These are phyloP conservation scores for Drosophila parthenogenetica DNA, from an alignment of 2,888 invertebrate genomes.

Conservation along the genomic window DNA sequence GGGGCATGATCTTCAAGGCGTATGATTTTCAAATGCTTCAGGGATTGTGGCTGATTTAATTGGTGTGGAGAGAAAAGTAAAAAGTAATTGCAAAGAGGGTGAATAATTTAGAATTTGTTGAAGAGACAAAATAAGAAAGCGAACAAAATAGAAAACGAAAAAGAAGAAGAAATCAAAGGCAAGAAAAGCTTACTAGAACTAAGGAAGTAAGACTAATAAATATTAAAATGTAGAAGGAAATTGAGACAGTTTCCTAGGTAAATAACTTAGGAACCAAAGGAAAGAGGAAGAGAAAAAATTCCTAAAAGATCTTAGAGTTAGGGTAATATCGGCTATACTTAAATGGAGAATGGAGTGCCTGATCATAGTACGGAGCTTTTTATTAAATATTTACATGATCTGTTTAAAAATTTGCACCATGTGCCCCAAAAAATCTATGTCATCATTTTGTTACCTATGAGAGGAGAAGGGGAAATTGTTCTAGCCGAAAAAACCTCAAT, in stretches of 20 bases:
- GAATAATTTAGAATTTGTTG: constrained; percentile 48
- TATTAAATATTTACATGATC: no score
- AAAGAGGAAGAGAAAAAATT: not conserved
- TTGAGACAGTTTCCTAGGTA: no score
- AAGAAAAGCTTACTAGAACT: no score
- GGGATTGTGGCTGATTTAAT: constrained; percentile 70
- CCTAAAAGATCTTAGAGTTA: not conserved
- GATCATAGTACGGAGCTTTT: no score
- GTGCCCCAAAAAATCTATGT: no score
- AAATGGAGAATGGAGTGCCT: no score
- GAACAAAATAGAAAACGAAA: not conserved
- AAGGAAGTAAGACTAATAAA: constrained; percentile 2
- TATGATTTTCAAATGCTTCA: constrained; percentile 64
- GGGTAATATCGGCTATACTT: no score
- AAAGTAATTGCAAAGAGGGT: constrained; percentile 22
- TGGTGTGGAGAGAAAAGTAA: constrained; percentile 39
- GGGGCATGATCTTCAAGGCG: constrained; percentile 35
- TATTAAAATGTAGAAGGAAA: not conserved
- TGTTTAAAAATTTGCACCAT: no score
- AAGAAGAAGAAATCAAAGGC: not conserved
- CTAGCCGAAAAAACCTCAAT: no score
- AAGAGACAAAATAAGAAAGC: constrained; percentile 14
- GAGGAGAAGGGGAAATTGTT: no score
- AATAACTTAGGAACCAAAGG: no score
- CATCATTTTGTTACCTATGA: no score